These are phyloP conservation scores for Furcula furcula DNA, from an alignment of 2,888 invertebrate species.

Conservation along the genomic window DNA sequence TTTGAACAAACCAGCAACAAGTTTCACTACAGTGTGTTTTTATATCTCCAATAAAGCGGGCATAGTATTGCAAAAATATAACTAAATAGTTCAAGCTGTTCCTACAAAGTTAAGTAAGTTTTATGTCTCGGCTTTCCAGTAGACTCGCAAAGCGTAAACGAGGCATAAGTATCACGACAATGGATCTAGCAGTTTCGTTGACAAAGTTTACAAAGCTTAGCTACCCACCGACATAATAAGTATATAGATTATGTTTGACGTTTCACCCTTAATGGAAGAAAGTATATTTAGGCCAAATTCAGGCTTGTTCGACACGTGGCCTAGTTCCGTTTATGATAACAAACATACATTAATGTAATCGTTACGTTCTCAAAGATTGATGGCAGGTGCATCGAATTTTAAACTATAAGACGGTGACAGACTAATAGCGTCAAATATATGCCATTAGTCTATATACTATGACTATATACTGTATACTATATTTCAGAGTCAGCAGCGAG, in stretches of 20 bases:
- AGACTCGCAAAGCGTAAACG: slow-evolving; percentile 20
- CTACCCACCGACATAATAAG: slow-evolving; percentile 35
- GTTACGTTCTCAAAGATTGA: slow-evolving; percentile 17
- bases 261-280: slow-evolving; percentile 60
- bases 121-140: slow-evolving; percentile 19
- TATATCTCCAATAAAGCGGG: no score
- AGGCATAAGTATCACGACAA: slow-evolving; percentile 27
- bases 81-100: no score
- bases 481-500: no score
- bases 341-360: slow-evolving; percentile 31
- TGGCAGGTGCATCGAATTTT: slow-evolving; percentile 1
- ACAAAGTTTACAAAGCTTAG: slow-evolving; percentile 53
- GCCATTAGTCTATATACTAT: no score
- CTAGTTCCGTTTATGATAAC: slow-evolving; percentile 48
- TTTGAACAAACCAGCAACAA: no score
- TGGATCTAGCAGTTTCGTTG: slow-evolving; percentile 42
- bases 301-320: slow-evolving; percentile 57
- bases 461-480: no score
- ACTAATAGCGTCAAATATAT: no score
- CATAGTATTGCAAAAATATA: no score
- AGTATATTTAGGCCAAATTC: slow-evolving; percentile 42
- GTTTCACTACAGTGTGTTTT: no score
- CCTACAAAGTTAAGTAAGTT: no score
- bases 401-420: no score
- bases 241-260: slow-evolving; percentile 47